Conservation (phyloP, 2,797 vertebrate genomes). For the Chaetodon trifasciatus region DNA sequence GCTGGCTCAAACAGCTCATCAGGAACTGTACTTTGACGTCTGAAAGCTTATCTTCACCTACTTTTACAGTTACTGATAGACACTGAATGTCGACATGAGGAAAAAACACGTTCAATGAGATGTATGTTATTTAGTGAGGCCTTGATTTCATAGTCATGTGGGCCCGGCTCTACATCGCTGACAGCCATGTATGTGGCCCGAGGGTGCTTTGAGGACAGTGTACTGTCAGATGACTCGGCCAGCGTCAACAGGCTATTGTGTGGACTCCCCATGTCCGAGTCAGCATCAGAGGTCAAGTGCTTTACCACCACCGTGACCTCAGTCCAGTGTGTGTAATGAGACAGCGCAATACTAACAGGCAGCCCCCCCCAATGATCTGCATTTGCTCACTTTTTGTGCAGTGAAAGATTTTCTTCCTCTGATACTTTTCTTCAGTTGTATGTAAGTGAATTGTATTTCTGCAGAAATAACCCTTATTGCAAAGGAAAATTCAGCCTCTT, state of each 20-base stretch:
- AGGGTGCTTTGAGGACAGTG: conserved; percentile 35
- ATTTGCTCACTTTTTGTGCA: not conserved
- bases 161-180: conserved; percentile 12
- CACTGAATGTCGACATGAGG: not conserved
- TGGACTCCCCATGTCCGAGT: conserved; percentile 16
- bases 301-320: conserved; percentile 24
- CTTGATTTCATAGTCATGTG: conserved; percentile 21
- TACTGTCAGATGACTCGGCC: conserved; percentile 41
- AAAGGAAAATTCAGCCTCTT: not conserved
- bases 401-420: not conserved
- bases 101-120: conserved; percentile 11
- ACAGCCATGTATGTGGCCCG: conserved; percentile 3
- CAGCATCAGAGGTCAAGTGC: conserved; percentile 39
- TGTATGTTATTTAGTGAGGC: conserved; percentile 8
- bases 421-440: too few species aligned
- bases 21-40: conserved; percentile 30
- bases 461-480: not conserved
- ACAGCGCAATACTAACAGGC: not conserved
- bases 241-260: conserved; percentile 48
- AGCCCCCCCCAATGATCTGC: not conserved
- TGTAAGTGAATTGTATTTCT: not conserved
- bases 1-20: not conserved
- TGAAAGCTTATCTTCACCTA: conserved; percentile 33
- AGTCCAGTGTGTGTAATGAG: conserved; percentile 7
- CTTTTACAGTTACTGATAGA: conserved; percentile 9